A percentile compares a stretch with the other conserved stretches of the same genome.
These are phyloP conservation scores for Ostrea edulis DNA, from an alignment of 1,140 invertebrate genomes.

Conservation along the genomic window DNA sequence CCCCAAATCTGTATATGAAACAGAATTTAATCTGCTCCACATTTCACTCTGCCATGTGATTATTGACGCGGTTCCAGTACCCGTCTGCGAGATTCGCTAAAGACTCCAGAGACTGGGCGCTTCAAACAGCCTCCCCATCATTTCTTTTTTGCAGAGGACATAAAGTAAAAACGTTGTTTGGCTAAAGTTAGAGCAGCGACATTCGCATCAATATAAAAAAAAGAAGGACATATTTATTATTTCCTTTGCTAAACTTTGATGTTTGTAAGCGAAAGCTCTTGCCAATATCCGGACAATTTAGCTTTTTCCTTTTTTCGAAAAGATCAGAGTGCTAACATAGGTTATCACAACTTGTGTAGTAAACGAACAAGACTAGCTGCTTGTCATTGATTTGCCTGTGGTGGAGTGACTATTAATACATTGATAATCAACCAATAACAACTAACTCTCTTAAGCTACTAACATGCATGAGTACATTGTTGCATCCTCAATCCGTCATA, in stretches of 20 bases:
- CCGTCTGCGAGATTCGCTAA: neutral
- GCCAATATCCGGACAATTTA: conserved; percentile 59
- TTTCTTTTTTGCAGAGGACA: neutral
- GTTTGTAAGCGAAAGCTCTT: conserved; percentile 53
- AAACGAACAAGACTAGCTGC: neutral
- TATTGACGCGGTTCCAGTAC: neutral
- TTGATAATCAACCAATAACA: conserved; percentile 20
- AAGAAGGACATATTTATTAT: conserved; percentile 49
- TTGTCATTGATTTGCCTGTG: conserved; percentile 32
- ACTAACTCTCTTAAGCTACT: conserved; percentile 29
- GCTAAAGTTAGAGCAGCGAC: conserved; percentile 44
- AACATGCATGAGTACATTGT: conserved; percentile 6
- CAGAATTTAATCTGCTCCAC: neutral
- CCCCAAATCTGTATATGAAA: conserved; percentile 27
- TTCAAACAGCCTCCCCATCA: neutral
- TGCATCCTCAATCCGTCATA: neutral
- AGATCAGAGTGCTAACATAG: conserved; percentile 20
- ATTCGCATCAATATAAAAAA: conserved; percentile 35
- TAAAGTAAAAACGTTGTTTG: neutral
- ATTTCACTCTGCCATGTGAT: neutral
- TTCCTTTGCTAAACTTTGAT: conserved; percentile 57
- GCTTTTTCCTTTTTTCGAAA: conserved; percentile 51
- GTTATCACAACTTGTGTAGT: conserved; percentile 23
- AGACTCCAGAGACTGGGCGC: neutral
- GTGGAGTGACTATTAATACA: conserved; percentile 12